phyloP scores from a whole-genome alignment of 1,140 invertebrate species.

The Trichonephila inaurata region DNA sequence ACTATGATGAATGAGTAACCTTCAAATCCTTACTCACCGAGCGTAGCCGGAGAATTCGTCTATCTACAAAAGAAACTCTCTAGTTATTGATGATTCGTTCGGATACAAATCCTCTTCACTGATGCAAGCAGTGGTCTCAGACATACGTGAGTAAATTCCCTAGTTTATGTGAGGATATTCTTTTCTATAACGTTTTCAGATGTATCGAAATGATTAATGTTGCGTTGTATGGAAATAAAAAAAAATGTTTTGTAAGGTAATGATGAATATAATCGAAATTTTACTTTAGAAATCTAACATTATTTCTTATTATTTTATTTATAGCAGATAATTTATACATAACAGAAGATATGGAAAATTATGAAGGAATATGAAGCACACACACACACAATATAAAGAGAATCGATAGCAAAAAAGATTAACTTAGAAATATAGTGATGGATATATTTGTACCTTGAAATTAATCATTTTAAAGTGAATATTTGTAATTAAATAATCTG shows the following conservation, averaged over 20 bases:
- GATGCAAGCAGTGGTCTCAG: slow-evolving; percentile 52
- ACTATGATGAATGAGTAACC: slow-evolving; percentile 42
- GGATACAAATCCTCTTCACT: slow-evolving; percentile 40
- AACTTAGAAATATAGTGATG: too few relatives aligned
- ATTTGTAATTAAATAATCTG: too few relatives aligned
- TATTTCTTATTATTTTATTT: too few relatives aligned
- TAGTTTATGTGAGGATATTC: neutral
- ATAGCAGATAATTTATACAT: too few relatives aligned
- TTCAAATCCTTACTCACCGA: slow-evolving; percentile 9
- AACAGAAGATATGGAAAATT: too few relatives aligned
- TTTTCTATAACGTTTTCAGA: slow-evolving; percentile 6
- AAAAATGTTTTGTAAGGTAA: neutral
- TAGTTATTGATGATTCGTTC: slow-evolving; percentile 58
- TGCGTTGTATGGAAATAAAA: neutral
- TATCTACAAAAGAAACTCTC: slow-evolving; percentile 66
- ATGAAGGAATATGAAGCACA: too few relatives aligned
- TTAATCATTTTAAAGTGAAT: too few relatives aligned
- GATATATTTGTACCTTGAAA: too few relatives aligned
- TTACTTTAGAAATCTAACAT: too few relatives aligned
- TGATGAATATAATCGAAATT: neutral
- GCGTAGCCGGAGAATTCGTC: slow-evolving; percentile 10
- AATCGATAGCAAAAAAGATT: too few relatives aligned
- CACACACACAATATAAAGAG: too few relatives aligned
- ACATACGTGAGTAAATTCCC: slow-evolving; percentile 47
- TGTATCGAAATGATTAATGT: slow-evolving; percentile 27